Percentiles rank a stretch among this genome's conserved stretches.
These are phyloP conservation scores for Rhynchotus rufescens DNA, from an alignment of 2,797 vertebrate species.

Conservation along the genomic window DNA sequence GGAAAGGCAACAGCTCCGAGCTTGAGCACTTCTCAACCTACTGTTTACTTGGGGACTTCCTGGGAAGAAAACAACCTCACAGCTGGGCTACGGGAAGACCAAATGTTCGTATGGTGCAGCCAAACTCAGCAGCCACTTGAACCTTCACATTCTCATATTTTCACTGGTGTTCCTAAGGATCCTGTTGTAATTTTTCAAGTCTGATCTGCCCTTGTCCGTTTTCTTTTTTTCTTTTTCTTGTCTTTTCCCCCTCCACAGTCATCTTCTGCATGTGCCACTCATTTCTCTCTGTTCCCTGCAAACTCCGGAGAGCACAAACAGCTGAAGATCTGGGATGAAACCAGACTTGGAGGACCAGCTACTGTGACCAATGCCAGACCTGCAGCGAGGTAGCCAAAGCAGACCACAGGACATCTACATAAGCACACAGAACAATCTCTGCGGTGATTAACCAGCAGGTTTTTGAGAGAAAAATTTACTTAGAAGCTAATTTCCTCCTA, in stretches of 20 bases:
- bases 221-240: neutral
- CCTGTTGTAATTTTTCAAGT: neutral
- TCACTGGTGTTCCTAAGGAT: rapidly evolving
- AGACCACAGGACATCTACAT: too few species aligned
- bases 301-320: neutral
- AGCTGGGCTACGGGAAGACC: neutral
- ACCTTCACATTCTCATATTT: neutral
- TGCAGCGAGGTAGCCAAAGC: neutral
- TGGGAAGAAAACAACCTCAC: neutral
- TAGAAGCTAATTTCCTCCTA: neutral
- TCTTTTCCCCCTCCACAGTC: neutral
- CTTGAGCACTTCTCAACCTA: neutral
- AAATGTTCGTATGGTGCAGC: neutral
- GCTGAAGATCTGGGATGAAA: neutral
- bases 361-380: rapidly evolving
- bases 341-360: neutral
- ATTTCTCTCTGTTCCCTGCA: neutral
- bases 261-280: neutral
- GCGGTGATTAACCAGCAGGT: neutral
- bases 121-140: neutral
- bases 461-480: neutral
- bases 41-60: neutral
- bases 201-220: neutral
- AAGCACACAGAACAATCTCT: neutral
- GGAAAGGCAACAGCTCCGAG: neutral